Evolutionary conservation across 2,888 invertebrate genomes (phyloP).

Genomic region (Cryptocephalus primarius): DNA sequence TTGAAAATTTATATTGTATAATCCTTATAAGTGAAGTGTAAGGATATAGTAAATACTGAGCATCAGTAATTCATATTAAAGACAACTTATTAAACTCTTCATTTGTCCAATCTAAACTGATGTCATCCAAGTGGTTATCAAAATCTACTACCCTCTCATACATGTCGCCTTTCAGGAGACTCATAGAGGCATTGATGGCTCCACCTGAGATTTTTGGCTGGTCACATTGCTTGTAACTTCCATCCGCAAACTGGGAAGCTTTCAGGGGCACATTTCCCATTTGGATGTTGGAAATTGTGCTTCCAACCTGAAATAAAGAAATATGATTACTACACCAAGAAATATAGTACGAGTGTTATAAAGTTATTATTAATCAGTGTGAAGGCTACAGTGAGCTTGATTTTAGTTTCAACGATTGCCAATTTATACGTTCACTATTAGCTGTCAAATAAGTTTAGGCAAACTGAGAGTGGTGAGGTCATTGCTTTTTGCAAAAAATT

Average conservation of each 20-base stretch:
- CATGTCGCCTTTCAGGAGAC: slow-evolving; percentile 57
- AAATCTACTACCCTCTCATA: slow-evolving; percentile 83
- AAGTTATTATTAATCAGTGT: background rate
- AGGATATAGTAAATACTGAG: no score
- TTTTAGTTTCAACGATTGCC: no score
- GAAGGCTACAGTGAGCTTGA: background rate
- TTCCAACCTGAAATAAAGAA: slow-evolving; percentile 56
- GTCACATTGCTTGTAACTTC: slow-evolving; percentile 62
- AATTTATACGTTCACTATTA: background rate
- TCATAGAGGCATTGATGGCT: slow-evolving; percentile 52
- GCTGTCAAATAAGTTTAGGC: no score
- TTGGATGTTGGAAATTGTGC: slow-evolving; percentile 57
- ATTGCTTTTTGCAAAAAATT: no score
- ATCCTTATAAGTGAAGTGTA: no score
- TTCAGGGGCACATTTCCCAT: slow-evolving; percentile 55
- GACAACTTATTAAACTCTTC: slow-evolving; percentile 42
- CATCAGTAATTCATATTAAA: background rate
- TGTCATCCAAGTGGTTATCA: slow-evolving; percentile 92
- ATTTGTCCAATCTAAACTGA: slow-evolving; percentile 84
- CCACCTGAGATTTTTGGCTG: slow-evolving; percentile 33
- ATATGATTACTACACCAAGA: background rate
- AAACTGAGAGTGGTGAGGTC: no score
- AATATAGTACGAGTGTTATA: slow-evolving; percentile 1
- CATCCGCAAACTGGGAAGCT: slow-evolving; percentile 60
- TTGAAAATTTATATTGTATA: no score